Evolutionary conservation across 2,113 vertebrate species (phyloP).

Genomic region (Corythoichthys haematopterus): DNA sequence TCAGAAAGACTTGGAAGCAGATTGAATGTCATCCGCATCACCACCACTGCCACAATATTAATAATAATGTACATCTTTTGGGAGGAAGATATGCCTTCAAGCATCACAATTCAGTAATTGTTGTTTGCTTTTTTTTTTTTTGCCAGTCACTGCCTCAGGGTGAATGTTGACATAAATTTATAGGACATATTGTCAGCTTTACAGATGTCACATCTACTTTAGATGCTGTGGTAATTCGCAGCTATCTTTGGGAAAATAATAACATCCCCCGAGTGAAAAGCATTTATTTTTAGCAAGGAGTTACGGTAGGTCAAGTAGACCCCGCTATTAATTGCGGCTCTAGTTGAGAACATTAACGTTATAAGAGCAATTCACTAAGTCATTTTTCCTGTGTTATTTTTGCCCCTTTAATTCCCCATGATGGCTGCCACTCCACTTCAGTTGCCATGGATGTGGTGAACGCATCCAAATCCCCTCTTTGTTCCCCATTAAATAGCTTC

Average conservation of each 20-base stretch:
- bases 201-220: neutral
- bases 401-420: constrained; percentile 25
- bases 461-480: constrained; percentile 64
- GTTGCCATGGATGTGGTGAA: constrained; percentile 57
- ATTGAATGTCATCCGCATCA: neutral
- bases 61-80: constrained; percentile 6
- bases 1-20: neutral
- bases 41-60: constrained; percentile 7
- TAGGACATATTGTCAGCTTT: neutral
- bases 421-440: constrained; percentile 40
- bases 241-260: neutral
- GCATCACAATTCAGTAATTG: constrained; percentile 32
- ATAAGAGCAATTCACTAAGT: neutral
- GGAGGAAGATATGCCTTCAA: constrained; percentile 31
- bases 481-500: constrained; percentile 56
- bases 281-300: neutral
- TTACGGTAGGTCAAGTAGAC: neutral
- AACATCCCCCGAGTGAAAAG: neutral
- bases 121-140: constrained; percentile 28
- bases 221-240: neutral
- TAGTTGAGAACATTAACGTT: neutral
- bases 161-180: neutral
- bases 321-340: neutral
- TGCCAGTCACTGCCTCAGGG: neutral
- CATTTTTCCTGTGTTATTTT: neutral